These are phyloP conservation scores for Percopsis omiscomaycus DNA, from an alignment of 2,797 vertebrate species.

Conservation along the genomic window DNA sequence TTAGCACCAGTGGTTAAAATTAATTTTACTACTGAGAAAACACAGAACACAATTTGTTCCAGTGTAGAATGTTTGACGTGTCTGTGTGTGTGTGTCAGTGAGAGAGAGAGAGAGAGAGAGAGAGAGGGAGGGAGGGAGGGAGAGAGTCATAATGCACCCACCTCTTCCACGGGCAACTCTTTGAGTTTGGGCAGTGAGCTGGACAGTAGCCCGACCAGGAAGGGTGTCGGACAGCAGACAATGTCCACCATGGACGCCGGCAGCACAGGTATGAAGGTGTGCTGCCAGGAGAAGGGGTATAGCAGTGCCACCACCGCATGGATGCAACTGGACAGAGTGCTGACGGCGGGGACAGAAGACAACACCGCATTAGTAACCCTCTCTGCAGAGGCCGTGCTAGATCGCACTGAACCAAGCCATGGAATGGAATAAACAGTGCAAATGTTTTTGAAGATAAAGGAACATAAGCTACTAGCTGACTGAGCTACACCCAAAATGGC, in stretches of 20 bases:
- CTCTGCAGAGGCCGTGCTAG: slow-evolving; percentile 28
- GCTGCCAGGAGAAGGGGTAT: slow-evolving; percentile 99
- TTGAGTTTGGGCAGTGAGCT: slow-evolving; percentile 95
- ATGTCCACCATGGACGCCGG: slow-evolving; percentile 98
- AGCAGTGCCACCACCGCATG: slow-evolving; percentile 95
- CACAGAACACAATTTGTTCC: not conserved
- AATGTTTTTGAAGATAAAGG: slow-evolving; percentile 29
- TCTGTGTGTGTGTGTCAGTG: not conserved
- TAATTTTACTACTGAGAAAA: not conserved
- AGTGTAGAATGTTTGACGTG: too few species aligned
- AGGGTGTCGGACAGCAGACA: slow-evolving; percentile 97
- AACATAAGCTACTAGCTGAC: too few species aligned
- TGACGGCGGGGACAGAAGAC: slow-evolving; percentile 62
- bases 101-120: not conserved
- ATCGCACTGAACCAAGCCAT: slow-evolving; percentile 26
- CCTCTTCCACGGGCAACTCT: slow-evolving; percentile 97
- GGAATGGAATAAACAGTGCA: slow-evolving; percentile 35
- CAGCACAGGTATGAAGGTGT: slow-evolving; percentile 98
- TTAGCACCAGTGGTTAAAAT: not conserved
- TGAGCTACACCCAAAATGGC: too few species aligned
- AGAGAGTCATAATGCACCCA: slow-evolving; percentile 58
- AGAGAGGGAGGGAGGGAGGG: not conserved
- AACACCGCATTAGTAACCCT: slow-evolving; percentile 2
- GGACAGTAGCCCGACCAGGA: slow-evolving; percentile 95
- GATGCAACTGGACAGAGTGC: slow-evolving; percentile 94